A percentile compares a stretch with the other conserved stretches of the same genome.
These are phyloP conservation scores for Brachionus angularis DNA, from an alignment of 1,140 invertebrate species.

Conservation along the genomic window DNA sequence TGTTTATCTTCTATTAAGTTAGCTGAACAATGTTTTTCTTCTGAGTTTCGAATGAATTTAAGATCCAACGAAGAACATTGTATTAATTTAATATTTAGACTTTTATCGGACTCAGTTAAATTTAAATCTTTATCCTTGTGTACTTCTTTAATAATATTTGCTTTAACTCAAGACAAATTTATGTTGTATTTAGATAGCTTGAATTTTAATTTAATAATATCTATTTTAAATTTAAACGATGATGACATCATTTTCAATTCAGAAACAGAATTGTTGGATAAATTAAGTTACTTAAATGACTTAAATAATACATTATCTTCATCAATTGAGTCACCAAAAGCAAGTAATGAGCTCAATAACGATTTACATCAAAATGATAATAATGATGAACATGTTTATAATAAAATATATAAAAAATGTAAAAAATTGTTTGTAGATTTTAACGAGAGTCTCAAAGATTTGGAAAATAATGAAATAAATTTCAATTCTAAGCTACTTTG, in stretches of 20 bases:
- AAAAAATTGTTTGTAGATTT: slow-evolving; percentile 2
- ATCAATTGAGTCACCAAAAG: background rate
- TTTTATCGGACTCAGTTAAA: slow-evolving; percentile 11
- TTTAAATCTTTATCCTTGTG: slow-evolving; percentile 21
- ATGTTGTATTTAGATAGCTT: slow-evolving; percentile 5
- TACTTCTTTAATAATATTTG: slow-evolving; percentile 15
- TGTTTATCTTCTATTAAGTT: slow-evolving; percentile 33
- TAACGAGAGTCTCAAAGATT: background rate
- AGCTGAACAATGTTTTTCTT: slow-evolving; percentile 20
- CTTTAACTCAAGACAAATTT: slow-evolving; percentile 34
- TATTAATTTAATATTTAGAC: slow-evolving; percentile 25
- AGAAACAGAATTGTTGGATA: background rate
- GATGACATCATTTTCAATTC: too few species aligned
- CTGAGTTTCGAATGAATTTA: slow-evolving; percentile 42
- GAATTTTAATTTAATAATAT: slow-evolving; percentile 16
- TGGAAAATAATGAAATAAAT: background rate
- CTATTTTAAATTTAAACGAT: slow-evolving; percentile 1
- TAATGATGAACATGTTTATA: slow-evolving; percentile 8
- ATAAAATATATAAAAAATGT: slow-evolving; percentile 26
- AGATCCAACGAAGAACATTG: slow-evolving; percentile 5
- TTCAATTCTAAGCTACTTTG: background rate
- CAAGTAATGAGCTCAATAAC: background rate
- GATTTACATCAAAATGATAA: background rate
- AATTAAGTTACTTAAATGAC: slow-evolving; percentile 20
- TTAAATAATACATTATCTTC: background rate